Conservation (phyloP, 2,888 invertebrate genomes). For the Pristionchus japonicus region DNA sequence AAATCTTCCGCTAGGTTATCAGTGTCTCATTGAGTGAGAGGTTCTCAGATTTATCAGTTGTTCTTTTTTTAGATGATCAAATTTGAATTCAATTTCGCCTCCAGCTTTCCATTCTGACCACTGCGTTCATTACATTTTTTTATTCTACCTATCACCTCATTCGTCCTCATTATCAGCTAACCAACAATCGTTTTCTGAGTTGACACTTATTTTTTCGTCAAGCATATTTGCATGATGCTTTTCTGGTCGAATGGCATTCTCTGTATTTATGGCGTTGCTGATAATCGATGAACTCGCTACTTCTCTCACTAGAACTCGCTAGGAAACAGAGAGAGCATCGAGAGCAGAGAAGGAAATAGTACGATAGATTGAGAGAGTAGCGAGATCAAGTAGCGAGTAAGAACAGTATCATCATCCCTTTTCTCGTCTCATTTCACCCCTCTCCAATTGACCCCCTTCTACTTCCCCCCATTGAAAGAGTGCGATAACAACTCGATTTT, state of each 20-base stretch:
- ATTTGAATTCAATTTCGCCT: background rate
- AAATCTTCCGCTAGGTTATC: constrained; percentile 27
- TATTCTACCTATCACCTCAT: too few species aligned
- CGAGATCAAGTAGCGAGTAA: background rate
- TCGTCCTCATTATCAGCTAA: too few species aligned
- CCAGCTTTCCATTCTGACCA: too few species aligned
- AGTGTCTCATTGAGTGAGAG: background rate
- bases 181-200: too few species aligned
- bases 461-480: background rate
- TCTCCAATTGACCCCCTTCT: background rate
- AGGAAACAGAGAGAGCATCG: background rate
- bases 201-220: background rate
- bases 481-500: constrained; percentile 21
- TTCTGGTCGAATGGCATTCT: background rate
- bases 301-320: constrained; percentile 3
- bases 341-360: background rate
- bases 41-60: background rate
- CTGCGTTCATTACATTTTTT: too few species aligned
- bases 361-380: background rate
- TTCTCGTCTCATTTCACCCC: background rate
- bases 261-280: background rate
- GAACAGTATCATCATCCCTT: background rate
- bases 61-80: background rate
- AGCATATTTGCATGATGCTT: background rate
- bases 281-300: background rate